phyloP scores from a whole-genome alignment of 2,797 vertebrate species.

The Cyprinella venusta region DNA sequence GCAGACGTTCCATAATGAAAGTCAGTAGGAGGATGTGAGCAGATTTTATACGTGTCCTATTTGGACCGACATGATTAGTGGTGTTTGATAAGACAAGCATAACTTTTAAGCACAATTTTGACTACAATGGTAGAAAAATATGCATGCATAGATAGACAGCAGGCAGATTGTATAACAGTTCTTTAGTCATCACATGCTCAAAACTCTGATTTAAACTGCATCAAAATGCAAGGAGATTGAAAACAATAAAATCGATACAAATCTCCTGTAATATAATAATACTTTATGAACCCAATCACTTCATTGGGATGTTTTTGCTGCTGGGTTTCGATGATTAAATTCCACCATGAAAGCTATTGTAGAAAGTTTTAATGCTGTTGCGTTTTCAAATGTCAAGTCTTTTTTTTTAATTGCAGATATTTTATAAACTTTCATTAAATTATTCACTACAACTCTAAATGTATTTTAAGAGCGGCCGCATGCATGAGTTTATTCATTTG shows the following conservation, averaged over 20 bases:
- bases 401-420: background rate
- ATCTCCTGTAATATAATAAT: background rate
- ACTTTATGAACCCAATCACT: background rate
- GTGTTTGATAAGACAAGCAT: background rate
- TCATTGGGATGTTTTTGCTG: background rate
- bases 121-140: no score
- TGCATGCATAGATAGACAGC: background rate
- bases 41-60: background rate
- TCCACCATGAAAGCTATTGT: background rate
- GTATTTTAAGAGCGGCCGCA: background rate
- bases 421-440: background rate
- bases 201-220: background rate
- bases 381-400: background rate
- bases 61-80: slow-evolving; percentile 4
- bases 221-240: background rate
- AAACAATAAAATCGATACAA: background rate
- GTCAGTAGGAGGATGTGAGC: background rate
- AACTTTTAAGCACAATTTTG: background rate
- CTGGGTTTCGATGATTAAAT: background rate
- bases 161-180: background rate
- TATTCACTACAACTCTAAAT: background rate
- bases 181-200: background rate
- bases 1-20: background rate
- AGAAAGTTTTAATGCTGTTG: background rate
- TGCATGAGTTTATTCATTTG: background rate